phyloP scores from a whole-genome alignment of 1,140 invertebrate species.

The Sminthurides bifidus region DNA sequence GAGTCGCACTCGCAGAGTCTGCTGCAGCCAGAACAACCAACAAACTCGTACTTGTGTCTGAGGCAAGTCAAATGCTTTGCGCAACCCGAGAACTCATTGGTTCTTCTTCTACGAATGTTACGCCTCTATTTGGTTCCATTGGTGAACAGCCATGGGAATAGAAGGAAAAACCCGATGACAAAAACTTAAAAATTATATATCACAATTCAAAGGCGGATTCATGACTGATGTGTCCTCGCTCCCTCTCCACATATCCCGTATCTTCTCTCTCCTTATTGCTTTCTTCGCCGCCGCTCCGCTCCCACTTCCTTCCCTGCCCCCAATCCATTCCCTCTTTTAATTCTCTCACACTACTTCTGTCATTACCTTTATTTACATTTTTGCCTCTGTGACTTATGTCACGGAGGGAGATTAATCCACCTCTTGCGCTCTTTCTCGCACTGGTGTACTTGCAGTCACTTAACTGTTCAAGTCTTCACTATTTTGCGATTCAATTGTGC shows the following conservation, averaged over 20 bases:
- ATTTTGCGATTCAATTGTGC: too few relatives aligned
- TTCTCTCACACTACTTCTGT: not conserved
- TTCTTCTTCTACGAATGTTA: conserved; percentile 26
- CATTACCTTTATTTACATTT: too few relatives aligned
- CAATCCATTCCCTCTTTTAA: not conserved
- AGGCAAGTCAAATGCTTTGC: conserved; percentile 27
- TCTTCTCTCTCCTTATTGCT: conserved; percentile 6
- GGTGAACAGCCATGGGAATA: conserved; percentile 24
- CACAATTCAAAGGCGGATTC: conserved; percentile 32
- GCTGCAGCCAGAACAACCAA: not conserved
- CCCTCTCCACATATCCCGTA: not conserved
- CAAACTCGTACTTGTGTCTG: not conserved
- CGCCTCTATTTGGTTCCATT: conserved; percentile 32
- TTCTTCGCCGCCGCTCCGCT: not conserved
- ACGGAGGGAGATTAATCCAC: not conserved
- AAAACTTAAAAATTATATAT: conserved; percentile 32
- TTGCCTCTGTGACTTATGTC: too few relatives aligned
- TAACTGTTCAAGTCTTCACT: too few relatives aligned
- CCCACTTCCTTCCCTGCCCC: conserved; percentile 3
- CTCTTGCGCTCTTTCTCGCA: too few relatives aligned
- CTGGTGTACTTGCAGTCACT: too few relatives aligned
- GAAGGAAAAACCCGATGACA: conserved; percentile 31
- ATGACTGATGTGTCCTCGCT: conserved; percentile 25
- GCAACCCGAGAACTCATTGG: conserved; percentile 32
- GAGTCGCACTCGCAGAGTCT: too few relatives aligned